Base-by-base conservation (phyloP, 2,797 vertebrate genomes). In the Rhinoraja longicauda region DNA sequence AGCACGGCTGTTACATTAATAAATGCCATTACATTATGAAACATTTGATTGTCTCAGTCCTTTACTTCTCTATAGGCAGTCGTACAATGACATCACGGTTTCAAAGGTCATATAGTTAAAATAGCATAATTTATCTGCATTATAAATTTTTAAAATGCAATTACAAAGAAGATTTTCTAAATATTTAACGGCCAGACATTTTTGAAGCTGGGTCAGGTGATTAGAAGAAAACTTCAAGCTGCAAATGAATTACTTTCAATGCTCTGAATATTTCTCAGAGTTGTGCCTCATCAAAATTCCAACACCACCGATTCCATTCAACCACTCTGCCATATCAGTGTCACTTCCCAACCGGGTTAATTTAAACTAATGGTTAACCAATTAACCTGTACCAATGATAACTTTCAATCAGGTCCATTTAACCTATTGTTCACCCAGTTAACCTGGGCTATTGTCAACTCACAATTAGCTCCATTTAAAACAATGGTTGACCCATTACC, bases 121-220 rank as follows among this genome's bases (percentile, higher is more conserved):
- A 92, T 92, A 92, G 90, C 90, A 92, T 92, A 72, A 92, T 92
- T 92, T 92, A 92, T 92, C 90, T 92, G 90, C 90, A 92, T 92
- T 92, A 92, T 92, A 57, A 92, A 92, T 92, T 92, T 92, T 92
- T 92, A 92, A 92, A 92, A 92, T 92, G 70, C 90, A 92, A 92
- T 92, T 92, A 92, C 90, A 92, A 92, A 75, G 70, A 75, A 92
- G 90, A 92, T 45, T 92, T 92, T 92, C 90, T 92, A 92, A 92
- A 92, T 92, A 92, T 92, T 92, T 92, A 92, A 92, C 67, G 45
- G 90, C 70, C 21, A 26, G 70, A 92, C 90, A 92, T 92, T 92
- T 75, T 75, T 72, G 90, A 57, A 75, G 90, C 90, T 73, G 90
- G 90, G 24, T 73, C 90, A 88, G 64, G 70, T 92, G 90, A 92